Conservation (phyloP, 2,113 vertebrate species). For the Pluvialis apricaria region DNA sequence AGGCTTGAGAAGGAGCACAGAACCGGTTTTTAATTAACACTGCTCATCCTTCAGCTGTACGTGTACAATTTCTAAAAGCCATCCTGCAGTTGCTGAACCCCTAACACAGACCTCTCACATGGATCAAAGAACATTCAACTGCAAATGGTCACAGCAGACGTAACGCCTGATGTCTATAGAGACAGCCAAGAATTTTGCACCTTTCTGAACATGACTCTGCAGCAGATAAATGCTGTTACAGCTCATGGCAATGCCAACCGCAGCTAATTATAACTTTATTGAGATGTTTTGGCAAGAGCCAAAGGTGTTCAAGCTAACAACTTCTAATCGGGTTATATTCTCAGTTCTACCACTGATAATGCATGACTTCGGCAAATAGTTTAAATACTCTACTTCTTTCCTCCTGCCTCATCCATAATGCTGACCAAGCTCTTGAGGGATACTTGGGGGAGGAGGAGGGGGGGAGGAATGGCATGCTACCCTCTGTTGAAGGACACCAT, state of each 20-base stretch:
- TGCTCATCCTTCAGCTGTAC: background rate
- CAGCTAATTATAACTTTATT: slow-evolving; percentile 59
- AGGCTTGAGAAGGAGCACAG: background rate
- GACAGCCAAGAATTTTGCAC: slow-evolving; percentile 45
- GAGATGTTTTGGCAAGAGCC: slow-evolving; percentile 27
- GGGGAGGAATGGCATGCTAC: background rate
- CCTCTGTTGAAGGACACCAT: background rate
- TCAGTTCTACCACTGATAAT: background rate
- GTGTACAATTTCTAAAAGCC: background rate
- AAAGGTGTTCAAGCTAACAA: slow-evolving; percentile 18
- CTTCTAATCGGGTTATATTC: background rate
- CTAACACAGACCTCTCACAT: background rate
- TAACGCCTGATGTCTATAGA: background rate
- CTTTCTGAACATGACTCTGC: slow-evolving; percentile 46
- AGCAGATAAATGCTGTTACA: slow-evolving; percentile 39
- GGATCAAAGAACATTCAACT: background rate
- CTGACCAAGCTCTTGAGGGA: background rate
- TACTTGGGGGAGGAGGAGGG: background rate
- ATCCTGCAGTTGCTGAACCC: background rate
- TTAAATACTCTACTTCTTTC: background rate
- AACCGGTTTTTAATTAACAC: background rate
- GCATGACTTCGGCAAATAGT: background rate
- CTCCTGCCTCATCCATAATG: background rate
- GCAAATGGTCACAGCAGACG: background rate
- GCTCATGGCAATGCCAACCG: background rate